Evolutionary conservation across 2,888 invertebrate species (phyloP), one percentile per base, ranked within the genome.

Genomic region (Xestia sexstrigata): DNA sequence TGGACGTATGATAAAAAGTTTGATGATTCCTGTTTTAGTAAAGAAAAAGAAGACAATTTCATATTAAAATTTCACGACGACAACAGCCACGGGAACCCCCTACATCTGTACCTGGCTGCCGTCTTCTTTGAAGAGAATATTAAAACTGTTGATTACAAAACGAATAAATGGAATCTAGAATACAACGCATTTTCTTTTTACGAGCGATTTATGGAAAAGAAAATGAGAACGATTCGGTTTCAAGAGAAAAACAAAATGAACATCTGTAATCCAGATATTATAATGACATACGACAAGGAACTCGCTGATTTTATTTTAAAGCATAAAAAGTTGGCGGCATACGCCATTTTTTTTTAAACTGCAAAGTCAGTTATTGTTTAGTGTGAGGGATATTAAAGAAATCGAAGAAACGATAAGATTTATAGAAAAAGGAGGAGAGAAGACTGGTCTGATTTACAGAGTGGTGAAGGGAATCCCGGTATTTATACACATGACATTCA

Each of bases 261-360:
- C 30, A 30, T 83, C 2, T 78, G 63, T 63, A 79, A 71, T 26
- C 74, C 84, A 0, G 71, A 71, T 17, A 75, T 76, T 7, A 63
- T 70, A 23, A 58, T 66, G 20, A 66, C 58, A 26, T 84, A 73
- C 60, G 76, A 87, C 7, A 83, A 74, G 15, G 85, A 87, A 52
- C 74, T 67, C 5, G 60, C 62, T 20, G 76, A 77, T 42, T 84
- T 78, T 47, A 72, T 82, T 9, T 23, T 49, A 5, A 74, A 81
- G 35, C 87, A 87, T 63, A 83, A 78, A 47, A 76, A 76, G 68
- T 47, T 87, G 9, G 87, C 81, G 0, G 81, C 79, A 8, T 82
- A 82, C 45, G 66, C 82, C 11, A 26, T 35, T 35, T 35, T 83
- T n/a, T 17, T 83, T 81, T 8, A 17, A 67, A 20, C 0, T 39